Percentiles rank a stretch among this genome's conserved stretches.
phyloP scores from a whole-genome alignment of 2,113 vertebrate genomes.

The Junco hyemalis region DNA sequence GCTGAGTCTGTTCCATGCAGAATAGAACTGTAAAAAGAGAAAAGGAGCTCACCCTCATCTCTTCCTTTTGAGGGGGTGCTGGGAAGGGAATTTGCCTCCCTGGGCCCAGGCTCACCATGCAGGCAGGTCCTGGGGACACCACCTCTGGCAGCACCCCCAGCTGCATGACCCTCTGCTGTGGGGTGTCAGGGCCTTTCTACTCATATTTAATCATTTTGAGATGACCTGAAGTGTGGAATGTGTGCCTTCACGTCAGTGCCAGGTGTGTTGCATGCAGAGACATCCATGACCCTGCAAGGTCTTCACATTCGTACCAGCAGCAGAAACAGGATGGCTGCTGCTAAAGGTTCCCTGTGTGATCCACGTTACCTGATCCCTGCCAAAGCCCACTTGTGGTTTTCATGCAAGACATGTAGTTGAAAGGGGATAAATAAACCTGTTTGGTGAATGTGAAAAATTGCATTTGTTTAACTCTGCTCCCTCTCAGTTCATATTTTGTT shows the following conservation, averaged over 20 bases:
- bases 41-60: background rate
- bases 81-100: background rate
- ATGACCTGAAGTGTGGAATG: background rate
- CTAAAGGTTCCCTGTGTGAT: background rate
- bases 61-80: fast-evolving
- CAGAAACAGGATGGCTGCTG: background rate
- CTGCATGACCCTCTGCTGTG: background rate
- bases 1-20: background rate
- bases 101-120: fast-evolving
- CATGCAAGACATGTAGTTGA: background rate
- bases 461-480: background rate
- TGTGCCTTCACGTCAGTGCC: background rate
- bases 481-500: background rate
- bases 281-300: fast-evolving
- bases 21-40: background rate
- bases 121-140: too few species aligned
- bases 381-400: background rate
- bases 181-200: background rate
- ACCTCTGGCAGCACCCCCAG: background rate
- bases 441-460: background rate
- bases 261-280: fast-evolving
- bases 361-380: background rate
- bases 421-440: background rate
- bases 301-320: background rate
- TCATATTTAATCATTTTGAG: background rate